Base-by-base conservation (phyloP, 2,888 invertebrate genomes). In the Lacanobia oleracea region DNA sequence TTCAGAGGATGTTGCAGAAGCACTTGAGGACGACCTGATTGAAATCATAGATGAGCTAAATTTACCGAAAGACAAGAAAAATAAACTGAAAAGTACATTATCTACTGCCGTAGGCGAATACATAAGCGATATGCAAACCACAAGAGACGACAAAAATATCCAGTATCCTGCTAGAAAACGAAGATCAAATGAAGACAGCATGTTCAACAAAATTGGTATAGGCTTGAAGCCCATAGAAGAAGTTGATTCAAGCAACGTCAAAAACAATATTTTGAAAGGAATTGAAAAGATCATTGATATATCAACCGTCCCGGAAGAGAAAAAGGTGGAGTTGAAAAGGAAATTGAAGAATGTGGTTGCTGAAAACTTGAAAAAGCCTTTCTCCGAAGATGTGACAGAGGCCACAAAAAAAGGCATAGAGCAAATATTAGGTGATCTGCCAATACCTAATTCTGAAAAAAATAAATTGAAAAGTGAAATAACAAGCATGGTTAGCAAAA, bases 1-100 rank as follows among this genome's bases (percentile, higher is more conserved):
- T 1, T 1, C 48, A 5, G 45, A n/a, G 12, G 7, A 64, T 21
- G 12, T 43, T 21, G 23, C 27, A 21, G 61, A 56, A 21, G n/a
- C 6, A 9, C 6, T 81, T 2, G 65, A 50, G 18, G 45, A 54
- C 21, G 50, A 53, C 7, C 76, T 85, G 12, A 66, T 77, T 45
- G 67, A 83, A 23, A 43, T 83, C 10, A n/a, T 43, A 10, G 60
- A 43, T 43, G 43, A 43, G 43, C 43, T 43, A 12, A 14, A 14
- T 43, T 14, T 43, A 43, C 14, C 43, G 12, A 43, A 14, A 43
- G 43, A 43, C 14, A 43, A 43, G 14, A 43, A 43, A 43, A 43
- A 43, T 14, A 43, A 14, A 43, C 43, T 43, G 43, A 43, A 43
- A 43, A 14, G 12, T 5, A 14, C 5, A 16, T 43, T 43, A 43